Evolutionary conservation across 1,140 invertebrate species (phyloP).

Genomic region (Planococcus citri): DNA sequence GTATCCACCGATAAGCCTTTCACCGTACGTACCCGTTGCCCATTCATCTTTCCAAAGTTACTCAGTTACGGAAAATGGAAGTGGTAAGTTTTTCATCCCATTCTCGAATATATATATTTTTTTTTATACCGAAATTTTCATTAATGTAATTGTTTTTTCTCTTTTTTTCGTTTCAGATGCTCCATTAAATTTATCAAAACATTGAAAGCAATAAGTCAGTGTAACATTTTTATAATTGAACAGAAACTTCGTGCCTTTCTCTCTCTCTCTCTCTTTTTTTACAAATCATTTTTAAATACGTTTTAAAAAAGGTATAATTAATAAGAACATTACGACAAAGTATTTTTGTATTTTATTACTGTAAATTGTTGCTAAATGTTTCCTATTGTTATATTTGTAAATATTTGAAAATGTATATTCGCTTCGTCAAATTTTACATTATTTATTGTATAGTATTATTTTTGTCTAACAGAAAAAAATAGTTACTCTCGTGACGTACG

Average conservation of each 20-base stretch:
- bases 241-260: conserved; percentile 11
- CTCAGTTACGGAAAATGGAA: conserved; percentile 15
- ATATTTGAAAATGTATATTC: not conserved
- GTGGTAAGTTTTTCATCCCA: conserved; percentile 17
- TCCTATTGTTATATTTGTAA: conserved; percentile 1
- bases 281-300: not conserved
- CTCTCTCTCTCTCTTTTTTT: not conserved
- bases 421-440: not conserved
- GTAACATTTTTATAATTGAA: conserved; percentile 8
- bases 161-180: conserved; percentile 34
- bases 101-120: not conserved
- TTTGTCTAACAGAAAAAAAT: not conserved
- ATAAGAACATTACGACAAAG: not conserved
- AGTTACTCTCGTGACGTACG: not conserved
- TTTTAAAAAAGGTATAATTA: not conserved
- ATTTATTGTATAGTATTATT: conserved; percentile 1
- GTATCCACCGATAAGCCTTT: conserved; percentile 28
- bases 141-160: not conserved
- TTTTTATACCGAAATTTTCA: too few species aligned
- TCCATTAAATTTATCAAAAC: conserved; percentile 39
- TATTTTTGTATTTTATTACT: conserved; percentile 2
- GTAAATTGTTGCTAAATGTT: conserved; percentile 13
- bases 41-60: conserved; percentile 28
- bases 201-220: conserved; percentile 1
- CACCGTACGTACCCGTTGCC: conserved; percentile 31